Conservation (phyloP, 2,888 invertebrate genomes). For the Agrochola litura region DNA sequence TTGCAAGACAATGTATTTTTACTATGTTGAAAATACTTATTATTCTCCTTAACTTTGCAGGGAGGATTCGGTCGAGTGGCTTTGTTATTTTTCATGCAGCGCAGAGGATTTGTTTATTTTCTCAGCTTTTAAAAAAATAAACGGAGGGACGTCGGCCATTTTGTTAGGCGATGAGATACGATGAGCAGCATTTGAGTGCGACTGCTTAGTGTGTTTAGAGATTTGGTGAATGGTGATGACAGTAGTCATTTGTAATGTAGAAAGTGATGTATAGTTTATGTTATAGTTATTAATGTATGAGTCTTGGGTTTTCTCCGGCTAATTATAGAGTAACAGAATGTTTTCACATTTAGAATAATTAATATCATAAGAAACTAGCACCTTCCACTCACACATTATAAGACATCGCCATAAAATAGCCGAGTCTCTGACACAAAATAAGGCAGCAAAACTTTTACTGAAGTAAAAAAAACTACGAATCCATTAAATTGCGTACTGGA, state of each 20-base stretch:
- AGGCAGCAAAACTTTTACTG: not conserved
- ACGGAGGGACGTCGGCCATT: conserved; percentile 59
- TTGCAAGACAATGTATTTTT: conserved; percentile 66
- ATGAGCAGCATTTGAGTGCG: conserved; percentile 25
- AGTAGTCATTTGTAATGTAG: conserved; percentile 18
- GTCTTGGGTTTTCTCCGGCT: not conserved
- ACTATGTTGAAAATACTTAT: conserved; percentile 70
- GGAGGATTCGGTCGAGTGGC: conserved; percentile 63
- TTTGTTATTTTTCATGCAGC: conserved; percentile 71
- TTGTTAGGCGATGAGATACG: conserved; percentile 52
- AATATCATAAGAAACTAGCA: not conserved
- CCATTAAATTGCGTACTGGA: too few relatives aligned
- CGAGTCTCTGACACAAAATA: not conserved
- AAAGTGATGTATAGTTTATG: conserved; percentile 2
- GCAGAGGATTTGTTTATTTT: conserved; percentile 68
- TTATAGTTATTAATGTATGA: conserved; percentile 5
- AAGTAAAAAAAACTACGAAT: not conserved
- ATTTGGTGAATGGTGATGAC: conserved; percentile 7
- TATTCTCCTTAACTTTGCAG: conserved; percentile 68
- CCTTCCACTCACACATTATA: not conserved
- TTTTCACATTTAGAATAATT: not conserved
- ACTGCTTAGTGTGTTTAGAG: conserved; percentile 20
- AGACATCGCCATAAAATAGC: not conserved
- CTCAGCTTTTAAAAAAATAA: conserved; percentile 69
- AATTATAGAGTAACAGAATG: not conserved